phyloP scores from a whole-genome alignment of 2,888 invertebrate species.

The Pammene aurita region DNA sequence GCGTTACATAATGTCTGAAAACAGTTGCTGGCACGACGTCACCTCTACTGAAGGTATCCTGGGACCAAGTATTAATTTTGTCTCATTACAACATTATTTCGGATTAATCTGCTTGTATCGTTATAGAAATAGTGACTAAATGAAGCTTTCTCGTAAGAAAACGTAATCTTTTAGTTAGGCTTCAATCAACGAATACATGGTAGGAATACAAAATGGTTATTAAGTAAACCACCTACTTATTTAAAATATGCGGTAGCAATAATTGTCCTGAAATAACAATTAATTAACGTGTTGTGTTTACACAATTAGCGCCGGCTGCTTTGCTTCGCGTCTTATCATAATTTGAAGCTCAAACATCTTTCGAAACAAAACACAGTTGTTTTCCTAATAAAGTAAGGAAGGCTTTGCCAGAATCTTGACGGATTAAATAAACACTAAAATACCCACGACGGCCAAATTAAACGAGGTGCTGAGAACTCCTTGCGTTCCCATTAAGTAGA shows the following conservation, averaged over 20 bases:
- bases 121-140: not conserved
- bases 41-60: conserved; percentile 4
- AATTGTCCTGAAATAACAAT: conserved; percentile 19
- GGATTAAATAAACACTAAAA: conserved; percentile 71
- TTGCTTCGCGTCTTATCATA: conserved; percentile 25
- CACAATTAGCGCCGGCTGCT: conserved; percentile 18
- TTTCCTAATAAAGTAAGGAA: conserved; percentile 37
- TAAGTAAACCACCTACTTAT: not conserved
- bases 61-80: conserved; percentile 10
- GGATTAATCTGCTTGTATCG: not conserved
- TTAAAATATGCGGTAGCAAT: conserved; percentile 12
- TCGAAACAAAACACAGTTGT: conserved; percentile 40
- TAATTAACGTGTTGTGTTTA: conserved; percentile 24
- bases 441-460: conserved; percentile 65
- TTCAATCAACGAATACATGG: too few species aligned
- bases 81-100: conserved; percentile 1
- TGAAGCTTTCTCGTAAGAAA: not conserved
- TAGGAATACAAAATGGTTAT: too few species aligned
- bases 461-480: conserved; percentile 71
- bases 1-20: conserved; percentile 24
- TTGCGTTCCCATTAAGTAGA: conserved; percentile 75
- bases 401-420: conserved; percentile 54
- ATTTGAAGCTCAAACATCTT: conserved; percentile 33
- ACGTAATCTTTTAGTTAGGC: too few species aligned
- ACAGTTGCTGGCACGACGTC: conserved; percentile 5